Base-by-base conservation (phyloP, 2,888 invertebrate species). In the Linyphia triangularis region DNA sequence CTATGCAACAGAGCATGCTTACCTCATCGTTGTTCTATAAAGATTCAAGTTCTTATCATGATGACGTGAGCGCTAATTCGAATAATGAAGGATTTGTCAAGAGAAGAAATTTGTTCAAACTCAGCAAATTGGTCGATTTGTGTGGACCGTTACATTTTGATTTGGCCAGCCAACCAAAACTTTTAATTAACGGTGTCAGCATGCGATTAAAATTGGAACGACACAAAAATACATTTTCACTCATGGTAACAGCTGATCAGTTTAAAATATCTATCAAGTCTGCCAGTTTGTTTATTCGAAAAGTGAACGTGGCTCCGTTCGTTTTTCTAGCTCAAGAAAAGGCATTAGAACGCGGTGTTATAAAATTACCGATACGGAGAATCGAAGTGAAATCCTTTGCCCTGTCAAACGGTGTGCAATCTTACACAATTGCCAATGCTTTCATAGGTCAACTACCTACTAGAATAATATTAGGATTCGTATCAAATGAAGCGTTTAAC, bases 261-360 rank as follows among this genome's bases (percentile, higher is more conserved):
- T 72, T 19, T 22, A 70, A 85, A 63, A 16, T 63, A 24, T 0
- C 0, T 9, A 26, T 85, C 10, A 5, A 51, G 22, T 72, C 72
- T 5, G 79, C 73, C 0, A 67, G 30, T n/a, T 59, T 86, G 6
- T 79, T 72, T 10, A 57, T 73, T 28, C 51, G 72, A 13, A 86
- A 88, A 69, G 30, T 82, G 0, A 77, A 65, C 6, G 59, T 67
- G 1, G 33, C 88, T 0, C 69, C 81, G 1, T 88, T 81, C 2
- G 9, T 88, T 6, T 0, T 81, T 6, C 6, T 85, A 28, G 86
- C 85, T 9, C 85, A 85, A 6, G 85, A 85, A 51, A 85, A 85
- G 51, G 37, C 75, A 5, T 59, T 84, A 16, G 84, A 84, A 37
- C 19, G 16, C 4, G 69, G 61, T 13, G n/a, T 69, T 0, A 69